These are phyloP conservation scores for Eilema depressum DNA, from an alignment of 2,888 invertebrate genomes.

Conservation along the genomic window DNA sequence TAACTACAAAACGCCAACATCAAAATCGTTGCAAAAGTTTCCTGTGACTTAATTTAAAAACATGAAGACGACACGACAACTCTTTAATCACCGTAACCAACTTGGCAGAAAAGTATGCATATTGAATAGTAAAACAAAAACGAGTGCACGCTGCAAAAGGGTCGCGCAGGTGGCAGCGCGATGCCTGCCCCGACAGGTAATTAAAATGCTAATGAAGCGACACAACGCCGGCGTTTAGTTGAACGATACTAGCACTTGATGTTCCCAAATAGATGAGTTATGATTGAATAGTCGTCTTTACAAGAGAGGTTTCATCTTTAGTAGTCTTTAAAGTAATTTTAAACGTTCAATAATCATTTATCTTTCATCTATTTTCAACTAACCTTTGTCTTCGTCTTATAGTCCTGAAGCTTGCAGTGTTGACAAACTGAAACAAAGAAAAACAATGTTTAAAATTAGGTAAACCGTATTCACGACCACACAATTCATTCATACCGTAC, in stretches of 20 bases:
- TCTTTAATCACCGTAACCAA: conserved; percentile 26
- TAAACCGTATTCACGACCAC: neutral
- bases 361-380: neutral
- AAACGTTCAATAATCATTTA: neutral
- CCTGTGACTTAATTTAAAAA: conserved; percentile 14
- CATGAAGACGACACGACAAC: conserved; percentile 20
- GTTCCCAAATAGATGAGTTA: conserved; percentile 27
- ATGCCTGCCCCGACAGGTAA: conserved; percentile 73
- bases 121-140: conserved; percentile 58
- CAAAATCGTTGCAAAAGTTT: conserved; percentile 1
- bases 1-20: neutral
- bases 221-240: conserved; percentile 46
- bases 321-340: conserved; percentile 7
- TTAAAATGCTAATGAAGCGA: conserved; percentile 83
- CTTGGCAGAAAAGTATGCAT: conserved; percentile 61
- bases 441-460: neutral
- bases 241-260: conserved; percentile 29
- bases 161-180: conserved; percentile 62
- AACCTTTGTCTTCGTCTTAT: neutral
- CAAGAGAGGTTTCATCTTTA: conserved; percentile 21
- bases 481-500: conserved; percentile 8
- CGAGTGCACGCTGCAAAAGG: conserved; percentile 48
- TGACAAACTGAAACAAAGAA: neutral
- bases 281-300: conserved; percentile 7
- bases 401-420: neutral